A percentile compares a stretch with the other conserved stretches of the same genome.
phyloP scores from a whole-genome alignment of 2,113 vertebrate species.

The Mormyrus lacerda region DNA sequence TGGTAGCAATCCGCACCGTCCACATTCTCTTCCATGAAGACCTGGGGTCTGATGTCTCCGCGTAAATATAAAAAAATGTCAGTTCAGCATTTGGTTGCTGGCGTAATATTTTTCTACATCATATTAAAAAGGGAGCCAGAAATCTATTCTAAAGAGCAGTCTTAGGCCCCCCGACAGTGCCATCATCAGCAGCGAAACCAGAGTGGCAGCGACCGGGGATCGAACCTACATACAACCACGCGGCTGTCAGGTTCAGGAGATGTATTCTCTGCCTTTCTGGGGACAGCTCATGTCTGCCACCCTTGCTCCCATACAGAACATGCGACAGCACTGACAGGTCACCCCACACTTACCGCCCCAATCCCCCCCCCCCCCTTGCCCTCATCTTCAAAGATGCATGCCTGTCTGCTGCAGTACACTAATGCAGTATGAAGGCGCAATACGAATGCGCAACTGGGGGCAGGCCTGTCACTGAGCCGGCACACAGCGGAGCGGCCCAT shows the following conservation, averaged over 20 bases:
- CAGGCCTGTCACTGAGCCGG: not conserved
- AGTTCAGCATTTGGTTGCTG: not conserved
- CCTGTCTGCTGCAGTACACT: not conserved
- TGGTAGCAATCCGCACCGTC: not conserved
- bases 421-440: not conserved
- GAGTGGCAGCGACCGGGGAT: not conserved
- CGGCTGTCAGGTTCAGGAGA: not conserved
- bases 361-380: not conserved
- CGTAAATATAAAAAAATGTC: not conserved
- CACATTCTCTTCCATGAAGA: not conserved
- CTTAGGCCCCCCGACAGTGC: not conserved
- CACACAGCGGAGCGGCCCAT: not conserved
- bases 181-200: not conserved
- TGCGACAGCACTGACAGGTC: not conserved
- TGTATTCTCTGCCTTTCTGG: not conserved
- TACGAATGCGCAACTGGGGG: not conserved
- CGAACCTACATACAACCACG: not conserved
- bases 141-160: not conserved
- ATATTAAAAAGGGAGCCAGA: not conserved
- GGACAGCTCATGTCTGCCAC: not conserved
- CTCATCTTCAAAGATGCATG: not conserved
- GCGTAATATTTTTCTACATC: not conserved
- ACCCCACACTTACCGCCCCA: not conserved
- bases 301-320: not conserved
- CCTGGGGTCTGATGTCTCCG: not conserved